Conservation (phyloP, 53 echinoderm and acorn worm genomes). For the Henricia sp. region DNA sequence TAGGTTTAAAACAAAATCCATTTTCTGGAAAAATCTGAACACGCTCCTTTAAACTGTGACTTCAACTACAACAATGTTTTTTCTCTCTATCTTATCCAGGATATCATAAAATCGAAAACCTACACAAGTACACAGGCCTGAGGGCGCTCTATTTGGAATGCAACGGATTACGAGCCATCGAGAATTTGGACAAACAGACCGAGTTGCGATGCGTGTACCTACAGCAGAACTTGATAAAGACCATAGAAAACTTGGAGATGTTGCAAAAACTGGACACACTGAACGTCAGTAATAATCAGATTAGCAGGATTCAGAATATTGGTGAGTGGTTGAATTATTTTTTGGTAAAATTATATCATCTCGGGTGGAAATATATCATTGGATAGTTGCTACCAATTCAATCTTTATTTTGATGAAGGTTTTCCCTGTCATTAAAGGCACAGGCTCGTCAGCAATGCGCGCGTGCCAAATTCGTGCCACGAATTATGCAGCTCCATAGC, state of each 20-base stretch:
- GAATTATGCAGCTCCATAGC: too few species aligned
- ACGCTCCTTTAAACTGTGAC: too few species aligned
- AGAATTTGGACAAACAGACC: slow-evolving; percentile 84
- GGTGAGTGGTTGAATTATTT: slow-evolving; percentile 48
- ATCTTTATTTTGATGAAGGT: too few species aligned
- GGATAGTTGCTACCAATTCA: too few species aligned
- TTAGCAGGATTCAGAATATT: slow-evolving; percentile 82
- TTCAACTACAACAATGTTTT: not conserved
- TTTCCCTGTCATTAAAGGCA: too few species aligned
- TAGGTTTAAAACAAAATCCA: too few species aligned
- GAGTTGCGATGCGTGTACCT: slow-evolving; percentile 90
- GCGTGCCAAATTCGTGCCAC: too few species aligned
- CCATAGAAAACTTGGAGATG: slow-evolving; percentile 72
- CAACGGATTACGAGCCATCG: slow-evolving; percentile 84
- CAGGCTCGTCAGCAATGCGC: too few species aligned
- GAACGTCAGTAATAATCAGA: slow-evolving; percentile 83
- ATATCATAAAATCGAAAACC: slow-evolving; percentile 81
- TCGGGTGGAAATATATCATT: too few species aligned
- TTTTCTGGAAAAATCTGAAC: too few species aligned
- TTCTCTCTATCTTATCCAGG: slow-evolving; percentile 50
- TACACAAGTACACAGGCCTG: slow-evolving; percentile 90
- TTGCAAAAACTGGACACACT: slow-evolving; percentile 83
- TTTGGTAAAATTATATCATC: too few species aligned
- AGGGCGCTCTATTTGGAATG: slow-evolving; percentile 90
- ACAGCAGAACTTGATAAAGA: slow-evolving; percentile 84